Evolutionary conservation across 2,888 invertebrate species (phyloP), one percentile per base, ranked within the genome.

Genomic region (Spatulosminthurus flaviceps): DNA sequence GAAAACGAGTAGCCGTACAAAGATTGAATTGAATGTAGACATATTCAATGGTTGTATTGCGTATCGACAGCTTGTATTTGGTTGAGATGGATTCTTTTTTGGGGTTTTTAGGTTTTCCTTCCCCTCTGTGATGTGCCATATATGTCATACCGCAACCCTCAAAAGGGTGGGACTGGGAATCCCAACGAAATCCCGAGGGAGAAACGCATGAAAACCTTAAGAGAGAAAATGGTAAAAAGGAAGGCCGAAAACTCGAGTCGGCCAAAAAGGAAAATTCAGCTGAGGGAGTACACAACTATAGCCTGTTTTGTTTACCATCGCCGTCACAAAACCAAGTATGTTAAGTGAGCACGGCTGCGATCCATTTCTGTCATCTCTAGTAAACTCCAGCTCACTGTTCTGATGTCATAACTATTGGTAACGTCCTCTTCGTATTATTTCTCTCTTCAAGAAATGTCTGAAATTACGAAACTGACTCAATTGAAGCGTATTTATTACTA

Each of bases 131-230:
- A 66, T 73, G 71, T 81, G 79, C n/a, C n/a, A n/a, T 79, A 72
- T 77, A 76, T 79, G 79, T 81, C 81, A 81, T 51, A 81, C 81
- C 79, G 81, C 81, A 81, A 81, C 81, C 81, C 81, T 81, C 81
- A 81, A 81, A 78, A 81, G 81, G 81, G 81, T 81, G 81, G 73
- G 64, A 72, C 64, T 74, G 74, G 73, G 77, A 73, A 78, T 78
- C 71, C 78, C 11, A 29, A 61, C 42, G 71, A 78, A 80, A 77
- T 73, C 80, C 72, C 73, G 61, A 69, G 79, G 77, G 79, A 76
- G 70, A 76, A 22, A 73, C 73, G 24, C 51, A 73, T 11, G 42
- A 11, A 24, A 13, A 72, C n/a, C 7, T 13, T 19, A 13, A 41
- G 43, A 72, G 13, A 28, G 70, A 29, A 4, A 34, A 29, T 11